phyloP scores from a whole-genome alignment of 2,888 invertebrate genomes.

The Opisthograptis luteolata region DNA sequence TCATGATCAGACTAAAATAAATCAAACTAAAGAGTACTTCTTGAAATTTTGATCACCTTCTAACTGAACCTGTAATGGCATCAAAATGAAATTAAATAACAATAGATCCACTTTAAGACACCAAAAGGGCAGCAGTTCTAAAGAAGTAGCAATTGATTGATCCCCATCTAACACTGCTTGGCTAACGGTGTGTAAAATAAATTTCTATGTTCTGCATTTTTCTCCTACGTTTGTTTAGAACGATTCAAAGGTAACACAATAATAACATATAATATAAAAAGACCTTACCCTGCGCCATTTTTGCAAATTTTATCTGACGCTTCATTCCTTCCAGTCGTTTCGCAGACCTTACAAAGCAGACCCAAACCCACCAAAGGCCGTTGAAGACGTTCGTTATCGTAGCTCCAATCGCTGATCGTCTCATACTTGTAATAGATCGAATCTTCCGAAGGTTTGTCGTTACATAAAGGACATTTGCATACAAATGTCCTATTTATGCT shows the following conservation, averaged over 20 bases:
- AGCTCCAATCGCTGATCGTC: conserved; percentile 61
- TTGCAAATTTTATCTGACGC: conserved; percentile 52
- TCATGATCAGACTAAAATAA: too few relatives aligned
- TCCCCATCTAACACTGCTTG: too few relatives aligned
- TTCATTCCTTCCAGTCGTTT: conserved; percentile 52
- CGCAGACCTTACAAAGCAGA: conserved; percentile 63
- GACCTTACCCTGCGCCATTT: conserved; percentile 58
- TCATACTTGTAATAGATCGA: conserved; percentile 56
- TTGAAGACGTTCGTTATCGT: conserved; percentile 59
- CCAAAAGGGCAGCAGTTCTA: too few relatives aligned
- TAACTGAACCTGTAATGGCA: too few relatives aligned
- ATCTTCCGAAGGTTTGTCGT: conserved; percentile 62
- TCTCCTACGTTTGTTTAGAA: too few relatives aligned
- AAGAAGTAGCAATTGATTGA: too few relatives aligned
- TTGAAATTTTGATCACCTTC: too few relatives aligned
- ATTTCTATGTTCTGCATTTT: too few relatives aligned
- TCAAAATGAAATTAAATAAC: too few relatives aligned
- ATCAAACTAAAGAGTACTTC: too few relatives aligned
- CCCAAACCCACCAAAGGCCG: conserved; percentile 45
- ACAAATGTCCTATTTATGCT: conserved; percentile 61
- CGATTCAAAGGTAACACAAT: background rate
- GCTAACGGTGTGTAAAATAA: too few relatives aligned
- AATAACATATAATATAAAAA: conserved; percentile 5
- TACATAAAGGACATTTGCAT: conserved; percentile 72
- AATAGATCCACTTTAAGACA: too few relatives aligned